A percentile compares a stretch with the other conserved stretches of the same genome.
phyloP scores from a whole-genome alignment of 2,113 vertebrate genomes.

The Platysternon megacephalum region DNA sequence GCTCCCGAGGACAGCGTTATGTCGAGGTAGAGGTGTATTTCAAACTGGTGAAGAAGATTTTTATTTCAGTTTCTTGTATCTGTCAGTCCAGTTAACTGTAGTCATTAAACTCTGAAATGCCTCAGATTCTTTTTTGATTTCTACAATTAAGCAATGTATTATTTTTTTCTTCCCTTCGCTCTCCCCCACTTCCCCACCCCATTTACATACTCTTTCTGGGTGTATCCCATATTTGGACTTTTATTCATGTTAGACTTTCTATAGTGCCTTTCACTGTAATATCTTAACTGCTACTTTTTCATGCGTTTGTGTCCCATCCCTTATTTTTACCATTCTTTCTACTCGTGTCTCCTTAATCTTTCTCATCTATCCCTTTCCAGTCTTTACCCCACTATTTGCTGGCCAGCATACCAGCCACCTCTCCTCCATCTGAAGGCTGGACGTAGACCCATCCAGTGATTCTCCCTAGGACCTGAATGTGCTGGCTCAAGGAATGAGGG shows the following conservation, averaged over 20 bases:
- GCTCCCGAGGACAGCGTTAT: no score
- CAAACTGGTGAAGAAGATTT: not conserved
- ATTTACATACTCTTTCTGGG: not conserved
- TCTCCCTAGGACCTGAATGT: not conserved
- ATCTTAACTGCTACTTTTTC: not conserved
- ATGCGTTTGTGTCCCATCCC: not conserved
- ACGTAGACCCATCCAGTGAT: not conserved
- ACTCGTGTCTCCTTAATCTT: not conserved
- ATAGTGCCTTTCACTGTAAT: not conserved
- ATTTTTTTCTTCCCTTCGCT: not conserved
- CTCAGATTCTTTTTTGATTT: not conserved
- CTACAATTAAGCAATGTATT: accelerated
- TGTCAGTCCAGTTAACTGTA: not conserved
- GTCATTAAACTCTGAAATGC: not conserved
- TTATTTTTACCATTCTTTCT: not conserved
- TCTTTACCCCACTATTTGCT: not conserved
- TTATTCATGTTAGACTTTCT: not conserved
- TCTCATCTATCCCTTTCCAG: not conserved
- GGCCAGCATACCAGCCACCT: not conserved
- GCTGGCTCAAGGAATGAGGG: not conserved
- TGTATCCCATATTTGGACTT: not conserved
- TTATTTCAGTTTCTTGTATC: not conserved
- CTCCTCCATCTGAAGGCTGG: not conserved
- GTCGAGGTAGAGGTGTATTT: no score
- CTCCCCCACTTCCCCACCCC: not conserved